Percentiles rank a stretch among this genome's conserved stretches.
Conservation (phyloP, 2,888 invertebrate species). For the Orthosia gracilis region DNA sequence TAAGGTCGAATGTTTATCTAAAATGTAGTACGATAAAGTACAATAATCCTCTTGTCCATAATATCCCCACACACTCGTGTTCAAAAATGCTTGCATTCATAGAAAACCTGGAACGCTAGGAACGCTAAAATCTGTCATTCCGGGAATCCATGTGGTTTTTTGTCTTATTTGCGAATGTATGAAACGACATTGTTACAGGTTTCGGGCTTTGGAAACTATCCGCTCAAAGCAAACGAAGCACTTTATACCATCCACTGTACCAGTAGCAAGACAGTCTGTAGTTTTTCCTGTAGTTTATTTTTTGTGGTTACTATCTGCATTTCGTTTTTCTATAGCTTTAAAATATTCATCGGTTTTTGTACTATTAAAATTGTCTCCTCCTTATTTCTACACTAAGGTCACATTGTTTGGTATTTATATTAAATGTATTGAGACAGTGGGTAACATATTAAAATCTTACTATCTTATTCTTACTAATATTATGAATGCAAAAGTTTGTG, state of each 20-base stretch:
- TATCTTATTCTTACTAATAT: too few species aligned
- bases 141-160: neutral
- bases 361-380: too few species aligned
- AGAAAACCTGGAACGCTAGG: too few species aligned
- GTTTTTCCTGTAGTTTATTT: neutral
- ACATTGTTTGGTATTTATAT: too few species aligned
- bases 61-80: neutral
- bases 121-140: neutral
- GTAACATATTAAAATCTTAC: too few species aligned
- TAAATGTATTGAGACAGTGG: too few species aligned
- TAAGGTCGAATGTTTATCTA: neutral
- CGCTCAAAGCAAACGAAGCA: slow-evolving; percentile 23
- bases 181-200: slow-evolving; percentile 30
- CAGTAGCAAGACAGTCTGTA: neutral
- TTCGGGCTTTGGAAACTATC: slow-evolving; percentile 28
- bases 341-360: too few species aligned
- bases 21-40: neutral
- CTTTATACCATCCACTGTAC: neutral
- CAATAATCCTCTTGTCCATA: neutral
- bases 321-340: neutral
- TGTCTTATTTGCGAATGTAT: slow-evolving; percentile 15
- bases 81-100: neutral
- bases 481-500: too few species aligned
- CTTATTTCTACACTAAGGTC: too few species aligned
- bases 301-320: neutral